Percentiles rank a stretch among this genome's conserved stretches.
Conservation (phyloP, 1,140 invertebrate genomes). For the Pseudomyrmex sp. region DNA sequence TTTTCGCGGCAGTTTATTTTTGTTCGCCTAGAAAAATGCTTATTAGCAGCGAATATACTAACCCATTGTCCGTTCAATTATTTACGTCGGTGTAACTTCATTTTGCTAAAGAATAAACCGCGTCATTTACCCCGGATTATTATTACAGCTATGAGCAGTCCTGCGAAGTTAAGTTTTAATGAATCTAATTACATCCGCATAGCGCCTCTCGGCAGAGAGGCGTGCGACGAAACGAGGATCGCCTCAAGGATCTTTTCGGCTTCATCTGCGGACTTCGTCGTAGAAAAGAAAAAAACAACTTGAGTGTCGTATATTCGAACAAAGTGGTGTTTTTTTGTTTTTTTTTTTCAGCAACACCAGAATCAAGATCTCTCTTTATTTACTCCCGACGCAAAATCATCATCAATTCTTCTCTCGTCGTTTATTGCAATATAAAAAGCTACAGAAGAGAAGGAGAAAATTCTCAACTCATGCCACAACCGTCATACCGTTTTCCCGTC, state of each 20-base stretch:
- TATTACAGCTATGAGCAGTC: constrained; percentile 42
- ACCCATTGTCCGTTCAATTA: constrained; percentile 20
- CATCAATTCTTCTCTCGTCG: too few species aligned
- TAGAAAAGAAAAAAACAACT: constrained; percentile 18
- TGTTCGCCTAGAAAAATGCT: background rate
- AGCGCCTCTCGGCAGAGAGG: background rate
- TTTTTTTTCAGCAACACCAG: too few species aligned
- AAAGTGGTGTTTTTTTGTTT: background rate
- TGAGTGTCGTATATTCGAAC: background rate
- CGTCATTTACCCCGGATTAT: constrained; percentile 23
- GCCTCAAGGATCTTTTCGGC: constrained; percentile 60
- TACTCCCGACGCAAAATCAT: too few species aligned
- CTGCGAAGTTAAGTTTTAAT: constrained; percentile 66
- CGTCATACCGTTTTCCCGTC: background rate
- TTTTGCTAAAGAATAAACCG: constrained; percentile 30
- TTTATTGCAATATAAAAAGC: too few species aligned
- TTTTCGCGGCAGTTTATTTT: background rate
- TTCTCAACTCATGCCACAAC: too few species aligned
- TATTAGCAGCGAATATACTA: background rate
- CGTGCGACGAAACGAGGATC: constrained; percentile 48
- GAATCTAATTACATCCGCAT: constrained; percentile 65
- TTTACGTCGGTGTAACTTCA: constrained; percentile 27
- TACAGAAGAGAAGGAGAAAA: background rate
- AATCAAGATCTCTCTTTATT: too few species aligned
- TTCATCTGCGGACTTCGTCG: constrained; percentile 17